Evolutionary conservation across 2,797 vertebrate species (phyloP).

Genomic region (Acanthurus lineatus): DNA sequence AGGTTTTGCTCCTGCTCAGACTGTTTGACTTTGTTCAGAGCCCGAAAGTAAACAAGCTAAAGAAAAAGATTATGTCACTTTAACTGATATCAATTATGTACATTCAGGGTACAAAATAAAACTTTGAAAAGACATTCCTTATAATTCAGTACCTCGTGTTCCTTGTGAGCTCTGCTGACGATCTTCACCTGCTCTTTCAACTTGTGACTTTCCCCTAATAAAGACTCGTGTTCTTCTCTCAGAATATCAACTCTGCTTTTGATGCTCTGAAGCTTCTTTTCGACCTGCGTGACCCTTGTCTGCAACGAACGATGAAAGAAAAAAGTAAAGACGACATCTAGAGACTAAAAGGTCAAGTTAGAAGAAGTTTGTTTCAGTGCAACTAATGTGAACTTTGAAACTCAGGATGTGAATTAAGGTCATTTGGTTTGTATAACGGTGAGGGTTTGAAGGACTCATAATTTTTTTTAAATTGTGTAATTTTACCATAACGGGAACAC

Average conservation of each 20-base stretch:
- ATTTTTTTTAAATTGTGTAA: conserved; percentile 24
- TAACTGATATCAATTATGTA: background rate
- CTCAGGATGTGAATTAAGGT: background rate
- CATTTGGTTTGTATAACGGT: background rate
- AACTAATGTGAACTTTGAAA: conserved; percentile 9
- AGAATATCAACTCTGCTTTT: conserved; percentile 41
- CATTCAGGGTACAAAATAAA: too few species aligned
- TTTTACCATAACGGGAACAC: conserved; percentile 15
- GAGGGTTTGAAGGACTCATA: conserved; percentile 10
- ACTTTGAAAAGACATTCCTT: too few species aligned
- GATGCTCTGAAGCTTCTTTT: conserved; percentile 54
- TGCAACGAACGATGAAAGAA: conserved; percentile 5
- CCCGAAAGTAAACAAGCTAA: conserved; percentile 67
- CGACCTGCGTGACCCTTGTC: conserved; percentile 30
- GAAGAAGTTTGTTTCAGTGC: background rate
- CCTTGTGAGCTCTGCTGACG: conserved; percentile 50
- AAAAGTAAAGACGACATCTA: background rate
- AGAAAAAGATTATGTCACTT: too few species aligned
- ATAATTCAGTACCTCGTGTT: conserved; percentile 36
- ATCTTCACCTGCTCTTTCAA: conserved; percentile 59
- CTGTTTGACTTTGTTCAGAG: conserved; percentile 79
- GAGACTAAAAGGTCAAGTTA: background rate
- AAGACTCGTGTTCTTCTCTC: conserved; percentile 51
- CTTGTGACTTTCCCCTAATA: conserved; percentile 13
- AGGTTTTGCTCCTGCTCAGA: conserved; percentile 77